These are phyloP conservation scores for Dunckerocampus dactyliophorus DNA, from an alignment of 2,113 vertebrate genomes.

Conservation along the genomic window DNA sequence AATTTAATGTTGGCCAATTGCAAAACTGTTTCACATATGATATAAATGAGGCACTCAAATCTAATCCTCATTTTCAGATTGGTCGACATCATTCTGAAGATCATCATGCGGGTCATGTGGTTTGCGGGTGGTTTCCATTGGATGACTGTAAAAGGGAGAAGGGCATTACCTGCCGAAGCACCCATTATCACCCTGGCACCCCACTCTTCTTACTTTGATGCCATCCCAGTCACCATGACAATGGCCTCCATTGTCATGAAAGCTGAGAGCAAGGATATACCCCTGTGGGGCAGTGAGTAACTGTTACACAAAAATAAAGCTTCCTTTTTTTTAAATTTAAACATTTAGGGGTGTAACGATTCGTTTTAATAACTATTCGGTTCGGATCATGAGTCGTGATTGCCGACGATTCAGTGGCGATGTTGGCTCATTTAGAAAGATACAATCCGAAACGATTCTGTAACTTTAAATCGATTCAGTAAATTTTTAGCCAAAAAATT, in stretches of 20 bases:
- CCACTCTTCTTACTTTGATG: conserved; percentile 96
- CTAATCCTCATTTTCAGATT: conserved; percentile 68
- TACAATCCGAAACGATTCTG: too few relatives aligned
- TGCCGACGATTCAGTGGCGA: too few relatives aligned
- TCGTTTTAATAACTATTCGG: too few relatives aligned
- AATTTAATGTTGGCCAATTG: too few relatives aligned
- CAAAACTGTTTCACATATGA: neutral
- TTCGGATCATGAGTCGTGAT: too few relatives aligned
- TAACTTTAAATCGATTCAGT: too few relatives aligned
- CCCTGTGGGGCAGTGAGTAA: conserved; percentile 97
- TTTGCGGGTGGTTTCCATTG: conserved; percentile 94
- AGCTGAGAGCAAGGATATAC: conserved; percentile 96
- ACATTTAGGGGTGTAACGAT: too few relatives aligned
- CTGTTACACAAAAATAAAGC: neutral
- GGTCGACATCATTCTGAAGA: conserved; percentile 84
- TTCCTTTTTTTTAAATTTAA: neutral
- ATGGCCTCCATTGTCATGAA: conserved; percentile 98
- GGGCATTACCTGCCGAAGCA: conserved; percentile 83
- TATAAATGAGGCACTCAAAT: conserved; percentile 3
- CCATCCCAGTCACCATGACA: conserved; percentile 97
- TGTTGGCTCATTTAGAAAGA: too few relatives aligned
- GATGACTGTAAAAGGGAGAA: conserved; percentile 86
- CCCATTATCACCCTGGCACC: conserved; percentile 90
- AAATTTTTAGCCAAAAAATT: too few relatives aligned
- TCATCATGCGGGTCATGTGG: conserved; percentile 96